Base-by-base conservation (phyloP, 2,797 vertebrate species). In the Arnoldichthys spilopterus region DNA sequence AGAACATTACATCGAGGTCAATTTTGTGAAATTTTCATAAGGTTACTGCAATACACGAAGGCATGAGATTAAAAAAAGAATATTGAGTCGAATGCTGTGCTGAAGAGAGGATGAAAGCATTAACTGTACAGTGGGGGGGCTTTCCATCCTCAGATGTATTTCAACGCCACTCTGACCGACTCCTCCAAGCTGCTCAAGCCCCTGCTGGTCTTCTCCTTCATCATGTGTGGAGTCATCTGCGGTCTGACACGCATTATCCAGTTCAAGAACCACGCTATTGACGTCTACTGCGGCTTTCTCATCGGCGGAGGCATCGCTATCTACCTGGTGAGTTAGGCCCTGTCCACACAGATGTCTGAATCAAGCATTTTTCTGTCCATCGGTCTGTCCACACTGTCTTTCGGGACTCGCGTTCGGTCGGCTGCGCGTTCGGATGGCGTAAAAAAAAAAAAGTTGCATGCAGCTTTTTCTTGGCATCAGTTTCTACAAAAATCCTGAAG, bases 131-230 rank as follows among this genome's bases (percentile, higher is more conserved):
- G 16, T 3, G 30, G 59, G 32, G n/a, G 18, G 45, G 16, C 11
- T 73, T 51, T 24, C 51, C 13, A 74, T 75, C 85, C 82, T 85
- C 91, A 99, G 97, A 99, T 99, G 97, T 99, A 99, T 91, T 98
- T 99, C 91, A 99, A 99, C 90, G 96, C 96, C 77, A 98, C 96
- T 0, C 87, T 99, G 87, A 98, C 96, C 0, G 97, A 99, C 90
- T 98, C 97, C 16, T 98, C 97, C 71, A 99, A 98, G 87, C 95
- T 99, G 72, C 95, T 99, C 72, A 99, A 99, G 84, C 97, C 98
- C 1, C 94, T 98, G 76, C 86, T 99, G 88, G 97, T 99, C 82
- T 99, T 99, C 89, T 96, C 97, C 76, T 99, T 99, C 80, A 94
- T 97, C 85, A 98, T 99, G 89, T 96, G 97, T 79, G 97, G 95